phyloP scores from a whole-genome alignment of 2,888 invertebrate species.

The Drosophila bunnanda region DNA sequence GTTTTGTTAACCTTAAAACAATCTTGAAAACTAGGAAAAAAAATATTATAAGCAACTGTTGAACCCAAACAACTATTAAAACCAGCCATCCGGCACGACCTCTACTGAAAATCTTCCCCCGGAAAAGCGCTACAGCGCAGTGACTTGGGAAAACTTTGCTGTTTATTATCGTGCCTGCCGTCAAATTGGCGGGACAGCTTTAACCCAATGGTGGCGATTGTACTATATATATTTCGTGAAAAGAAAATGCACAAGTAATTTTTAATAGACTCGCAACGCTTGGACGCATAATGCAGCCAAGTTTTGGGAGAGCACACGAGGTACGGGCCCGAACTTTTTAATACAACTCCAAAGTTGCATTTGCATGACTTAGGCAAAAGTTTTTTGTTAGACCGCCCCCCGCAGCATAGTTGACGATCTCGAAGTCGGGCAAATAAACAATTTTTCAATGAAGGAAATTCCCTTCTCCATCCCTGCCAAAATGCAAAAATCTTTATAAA shows the following conservation, averaged over 20 bases:
- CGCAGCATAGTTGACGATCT: conserved; percentile 49
- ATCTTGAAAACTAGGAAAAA: not conserved
- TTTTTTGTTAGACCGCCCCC: conserved; percentile 54
- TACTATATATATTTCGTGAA: conserved; percentile 15
- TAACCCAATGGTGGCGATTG: conserved; percentile 38
- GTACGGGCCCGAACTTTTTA: conserved; percentile 50
- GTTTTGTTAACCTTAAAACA: not conserved
- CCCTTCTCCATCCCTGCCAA: conserved; percentile 52
- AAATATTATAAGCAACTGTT: conserved; percentile 3
- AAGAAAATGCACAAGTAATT: conserved; percentile 52
- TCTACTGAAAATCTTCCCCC: conserved; percentile 11
- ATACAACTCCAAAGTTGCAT: conserved; percentile 68
- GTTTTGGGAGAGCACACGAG: conserved; percentile 37
- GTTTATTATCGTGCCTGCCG: conserved; percentile 33
- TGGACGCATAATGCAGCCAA: conserved; percentile 63
- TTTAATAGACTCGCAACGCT: conserved; percentile 71
- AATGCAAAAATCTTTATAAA: conserved; percentile 78
- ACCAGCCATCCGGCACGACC: conserved; percentile 5
- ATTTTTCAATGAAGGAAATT: conserved; percentile 73
- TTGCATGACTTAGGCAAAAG: conserved; percentile 74
- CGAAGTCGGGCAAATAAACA: conserved; percentile 72
- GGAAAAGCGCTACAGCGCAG: conserved; percentile 20
- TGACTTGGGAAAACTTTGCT: conserved; percentile 29
- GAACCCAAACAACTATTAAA: conserved; percentile 32
- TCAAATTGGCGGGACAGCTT: conserved; percentile 40